Base-by-base conservation (phyloP, 2,888 invertebrate genomes). In the Eristalis pertinax region DNA sequence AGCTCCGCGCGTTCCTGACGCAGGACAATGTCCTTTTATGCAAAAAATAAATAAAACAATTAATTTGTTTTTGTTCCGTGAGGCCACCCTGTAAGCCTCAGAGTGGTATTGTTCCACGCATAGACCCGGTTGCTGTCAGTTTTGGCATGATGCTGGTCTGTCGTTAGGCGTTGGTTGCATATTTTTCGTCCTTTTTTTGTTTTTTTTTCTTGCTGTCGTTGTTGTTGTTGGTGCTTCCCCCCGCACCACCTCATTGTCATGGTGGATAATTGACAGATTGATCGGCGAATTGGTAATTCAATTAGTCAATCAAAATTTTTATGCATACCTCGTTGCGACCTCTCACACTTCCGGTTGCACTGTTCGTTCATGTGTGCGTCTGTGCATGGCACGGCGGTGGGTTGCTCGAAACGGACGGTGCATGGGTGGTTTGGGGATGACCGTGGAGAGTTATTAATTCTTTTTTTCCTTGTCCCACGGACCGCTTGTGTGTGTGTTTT, bases 241-340 rank as follows among this genome's bases (percentile, higher is more conserved):
- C 26, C 24, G 1, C n/a, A 15, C 63, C 72, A 84, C 88, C 88
- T 84, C 89, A 86, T 84, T 89, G 89, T 89, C 89, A 89, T 80
- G 67, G 67, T 78, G 76, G 88, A 89, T 90, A 90, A 90, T 90
- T 90, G 90, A 90, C 90, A 90, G 90, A 90, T 90, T 90, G 90
- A 90, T 90, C 89, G 90, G 82, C 88, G 89, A 89, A 89, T 89
- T 89, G 89, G 89, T 90, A 90, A 90, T 90, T 90, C 89, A 90
- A 90, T 90, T 90, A 90, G 89, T 90, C 89, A 89, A 90, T 89
- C 89, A 89, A 89, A 89, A 89, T 89, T 88, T 85, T 69, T 81
- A 80, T 78, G 65, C 81, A 78, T 76, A 73, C 83, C 87, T 73
- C 85, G 76, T 64, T 60, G 84, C 84, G 62, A 43, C 43, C 43